Conservation (phyloP, 2,888 invertebrate species). For the Epinotia demarniana region DNA sequence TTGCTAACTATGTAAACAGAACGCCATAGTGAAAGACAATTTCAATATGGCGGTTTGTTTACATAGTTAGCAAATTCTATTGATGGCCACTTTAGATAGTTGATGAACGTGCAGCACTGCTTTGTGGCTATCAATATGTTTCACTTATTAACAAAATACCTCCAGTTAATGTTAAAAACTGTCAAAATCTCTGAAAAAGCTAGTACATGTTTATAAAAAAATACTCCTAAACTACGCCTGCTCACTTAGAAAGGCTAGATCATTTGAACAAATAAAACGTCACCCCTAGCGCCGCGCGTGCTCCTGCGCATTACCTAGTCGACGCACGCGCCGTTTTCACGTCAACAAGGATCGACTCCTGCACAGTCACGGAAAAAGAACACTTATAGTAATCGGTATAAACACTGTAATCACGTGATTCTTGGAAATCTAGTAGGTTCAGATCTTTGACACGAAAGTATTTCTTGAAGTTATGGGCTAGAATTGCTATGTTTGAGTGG, state of each 20-base stretch:
- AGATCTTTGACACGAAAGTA: conserved; percentile 17
- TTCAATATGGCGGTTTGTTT: too few species aligned
- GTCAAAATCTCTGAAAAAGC: not conserved
- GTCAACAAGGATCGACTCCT: conserved; percentile 41
- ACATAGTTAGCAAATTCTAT: too few species aligned
- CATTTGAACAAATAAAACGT: conserved; percentile 16
- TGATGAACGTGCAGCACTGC: too few species aligned
- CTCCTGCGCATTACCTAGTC: conserved; percentile 44
- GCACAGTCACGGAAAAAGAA: not conserved
- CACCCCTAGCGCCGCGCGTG: conserved; percentile 39
- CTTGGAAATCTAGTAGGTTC: conserved; percentile 13
- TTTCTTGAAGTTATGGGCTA: conserved; percentile 9
- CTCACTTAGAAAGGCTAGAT: conserved; percentile 12
- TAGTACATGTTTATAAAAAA: not conserved
- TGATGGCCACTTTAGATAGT: too few species aligned
- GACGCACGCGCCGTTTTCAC: conserved; percentile 45
- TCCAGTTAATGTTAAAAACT: not conserved
- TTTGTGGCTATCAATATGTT: not conserved
- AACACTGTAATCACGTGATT: not conserved
- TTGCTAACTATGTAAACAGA: too few species aligned
- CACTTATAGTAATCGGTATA: not conserved
- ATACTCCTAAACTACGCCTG: not conserved
- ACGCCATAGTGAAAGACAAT: too few species aligned
- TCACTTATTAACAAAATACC: not conserved
- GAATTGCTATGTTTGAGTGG: conserved; percentile 18